A percentile compares a stretch with the other conserved stretches of the same genome.
Conservation (phyloP, 2,113 vertebrate species). For the Rhadina sibilatrix region DNA sequence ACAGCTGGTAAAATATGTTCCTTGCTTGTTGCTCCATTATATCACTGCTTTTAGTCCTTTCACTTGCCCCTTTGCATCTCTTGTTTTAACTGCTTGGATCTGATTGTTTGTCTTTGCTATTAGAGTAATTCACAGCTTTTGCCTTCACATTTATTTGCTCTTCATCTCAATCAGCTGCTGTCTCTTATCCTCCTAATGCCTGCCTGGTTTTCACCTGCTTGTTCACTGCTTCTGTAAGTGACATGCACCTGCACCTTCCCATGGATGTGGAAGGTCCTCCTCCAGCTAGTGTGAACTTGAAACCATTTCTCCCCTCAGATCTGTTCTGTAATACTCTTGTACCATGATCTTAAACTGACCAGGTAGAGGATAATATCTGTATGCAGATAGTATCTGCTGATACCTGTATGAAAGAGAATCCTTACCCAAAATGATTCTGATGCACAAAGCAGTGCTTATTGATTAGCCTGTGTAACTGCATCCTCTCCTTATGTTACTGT, state of each 20-base stretch:
- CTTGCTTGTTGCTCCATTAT: background rate
- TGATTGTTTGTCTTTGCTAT: background rate
- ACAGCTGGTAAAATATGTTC: slow-evolving; percentile 62
- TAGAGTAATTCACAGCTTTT: background rate
- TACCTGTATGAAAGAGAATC: background rate
- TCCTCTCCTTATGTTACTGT: background rate
- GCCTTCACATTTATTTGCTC: background rate
- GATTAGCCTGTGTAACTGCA: background rate
- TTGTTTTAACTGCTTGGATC: background rate
- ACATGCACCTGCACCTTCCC: background rate
- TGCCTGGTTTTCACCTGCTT: background rate
- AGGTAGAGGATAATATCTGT: background rate
- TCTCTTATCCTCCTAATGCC: background rate
- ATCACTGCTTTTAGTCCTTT: slow-evolving; percentile 18
- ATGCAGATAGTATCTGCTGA: background rate
- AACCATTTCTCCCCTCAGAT: background rate
- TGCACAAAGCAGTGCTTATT: background rate
- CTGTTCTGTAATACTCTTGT: background rate
- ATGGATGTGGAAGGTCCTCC: background rate
- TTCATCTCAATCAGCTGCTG: background rate
- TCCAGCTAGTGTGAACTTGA: background rate
- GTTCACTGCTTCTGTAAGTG: background rate
- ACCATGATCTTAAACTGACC: background rate
- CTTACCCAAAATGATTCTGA: accelerated
- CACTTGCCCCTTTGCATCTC: background rate